Evolutionary conservation across 2,113 vertebrate species (phyloP), one percentile per base, ranked within the genome.

Genomic region (Macquaria ambigua): DNA sequence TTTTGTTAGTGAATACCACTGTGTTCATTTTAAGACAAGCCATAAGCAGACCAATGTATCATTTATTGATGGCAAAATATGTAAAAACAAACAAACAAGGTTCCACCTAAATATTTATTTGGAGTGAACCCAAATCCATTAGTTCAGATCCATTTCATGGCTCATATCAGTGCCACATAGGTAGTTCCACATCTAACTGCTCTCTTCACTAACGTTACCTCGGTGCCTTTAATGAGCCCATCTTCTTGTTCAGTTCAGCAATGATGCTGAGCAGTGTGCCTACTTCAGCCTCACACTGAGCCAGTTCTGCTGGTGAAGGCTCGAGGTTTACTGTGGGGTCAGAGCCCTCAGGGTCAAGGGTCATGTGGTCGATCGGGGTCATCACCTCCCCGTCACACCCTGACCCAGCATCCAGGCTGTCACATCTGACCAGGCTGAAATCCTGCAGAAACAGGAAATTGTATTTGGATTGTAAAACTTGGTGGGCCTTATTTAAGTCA

Each of bases 141-240:
- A 1, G 39, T 28, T 74, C 34, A 75, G n/a, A 61, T 23, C 4
- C 1, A 7, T 20, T 34, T 66, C 15, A 18, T 63, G n/a, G 14
- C 14, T 52, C 15, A 1, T 23, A 21, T 56, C 3, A 20, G 23
- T 43, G 46, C 1, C 11, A 28, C 14, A 25, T 8, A 41, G 41
- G 41, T 39, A 39, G 16, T n/a, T 56, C 34, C 21, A 55, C 0
- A 21, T 68, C 1, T 41, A 16, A 6, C 23, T 15, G 25, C 1
- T 39, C 3, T 48, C 50, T 21, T 61, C 8, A 4, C 23, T 62
- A 1, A 25, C 2, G 50, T 77, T 84, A 96, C 95, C 96, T 93
- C 2, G 95, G 93, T 67, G 94, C 82, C 76, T 95, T 96, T 31
- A 96, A 88, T 39, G 71, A 90, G 1, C 96, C 92, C 63, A 97